Evolutionary conservation across 2,888 invertebrate species (phyloP), one percentile per base, ranked within the genome.

Genomic region (Tineola bisselliella): DNA sequence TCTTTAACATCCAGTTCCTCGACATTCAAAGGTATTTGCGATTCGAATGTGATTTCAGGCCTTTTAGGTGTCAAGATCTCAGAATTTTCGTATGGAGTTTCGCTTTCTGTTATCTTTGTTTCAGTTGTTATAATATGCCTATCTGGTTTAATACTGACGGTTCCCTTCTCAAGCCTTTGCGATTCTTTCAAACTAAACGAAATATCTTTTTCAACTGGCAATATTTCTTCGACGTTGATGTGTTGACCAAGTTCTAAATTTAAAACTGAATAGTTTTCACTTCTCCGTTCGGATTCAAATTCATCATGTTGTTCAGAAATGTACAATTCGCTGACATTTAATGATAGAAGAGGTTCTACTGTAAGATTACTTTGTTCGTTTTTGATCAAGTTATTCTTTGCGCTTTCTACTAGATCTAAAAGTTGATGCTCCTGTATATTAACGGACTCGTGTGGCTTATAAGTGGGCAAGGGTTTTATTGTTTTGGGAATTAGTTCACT

Each of bases 111-210:
- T 59, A 77, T 69, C 65, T 87, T 73, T 31, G 78, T 73, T 72
- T 91, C 89, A 12, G 79, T 84, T 11, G 91, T 73, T 62, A 88
- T 81, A 44, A 91, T 65, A 68, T 90, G 84, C 70, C 89, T 88
- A 61, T 86, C 76, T 31, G 84, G 63, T 66, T 69, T 71, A 62
- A 66, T 61, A 63, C 65, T 75, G 66, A 63, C 64, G 52, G 63
- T 64, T 61, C 64, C 76, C 62, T 62, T 71, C 67, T 62, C 65
- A 43, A 38, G 71, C 65, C 66, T 71, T 64, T 66, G 74, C 68
- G 65, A 66, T 63, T 11, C 66, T 57, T 62, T 59, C 3, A 15
- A 1, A 19, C 12, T 38, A 13, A 71, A 58, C 18, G 59, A 56
- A 8, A 69, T 71, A 65, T 83, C 84, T 59, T 73, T 68, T 63